Conservation (phyloP, 2,888 invertebrate genomes). For the Schrankia costaestrigalis region DNA sequence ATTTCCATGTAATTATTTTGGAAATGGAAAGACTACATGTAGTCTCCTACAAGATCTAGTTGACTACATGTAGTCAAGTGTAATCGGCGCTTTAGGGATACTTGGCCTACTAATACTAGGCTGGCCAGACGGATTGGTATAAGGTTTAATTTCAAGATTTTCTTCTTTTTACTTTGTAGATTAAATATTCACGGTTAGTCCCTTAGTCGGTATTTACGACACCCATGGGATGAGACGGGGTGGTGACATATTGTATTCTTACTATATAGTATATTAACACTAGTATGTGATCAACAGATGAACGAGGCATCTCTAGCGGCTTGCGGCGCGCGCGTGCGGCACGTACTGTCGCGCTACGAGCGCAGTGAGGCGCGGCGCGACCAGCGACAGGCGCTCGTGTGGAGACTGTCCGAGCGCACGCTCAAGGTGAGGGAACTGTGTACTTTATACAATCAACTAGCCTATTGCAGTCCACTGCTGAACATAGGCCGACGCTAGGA, state of each 20-base stretch:
- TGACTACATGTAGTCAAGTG: no score
- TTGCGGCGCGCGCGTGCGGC: slow-evolving; percentile 82
- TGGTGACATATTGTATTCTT: not conserved
- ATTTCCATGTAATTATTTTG: no score
- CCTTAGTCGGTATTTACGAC: no score
- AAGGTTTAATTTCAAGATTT: no score
- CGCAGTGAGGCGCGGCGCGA: slow-evolving; percentile 86
- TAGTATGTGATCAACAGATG: slow-evolving; percentile 72
- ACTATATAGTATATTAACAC: not conserved
- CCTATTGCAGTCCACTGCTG: not conserved
- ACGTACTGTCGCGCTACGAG: slow-evolving; percentile 86
- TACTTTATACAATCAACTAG: not conserved
- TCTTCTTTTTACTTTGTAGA: no score
- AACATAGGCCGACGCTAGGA: not conserved
- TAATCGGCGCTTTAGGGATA: no score
- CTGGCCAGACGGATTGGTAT: not conserved
- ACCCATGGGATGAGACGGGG: not conserved
- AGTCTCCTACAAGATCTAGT: no score
- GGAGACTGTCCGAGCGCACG: slow-evolving; percentile 88
- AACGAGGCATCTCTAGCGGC: slow-evolving; percentile 82
- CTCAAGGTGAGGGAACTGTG: slow-evolving; percentile 60
- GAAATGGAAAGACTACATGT: no score
- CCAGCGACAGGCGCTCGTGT: slow-evolving; percentile 87
- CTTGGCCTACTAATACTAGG: no score
- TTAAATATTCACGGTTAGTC: no score